These are phyloP conservation scores for Nothura maculosa DNA, from an alignment of 2,797 vertebrate species.

Conservation along the genomic window DNA sequence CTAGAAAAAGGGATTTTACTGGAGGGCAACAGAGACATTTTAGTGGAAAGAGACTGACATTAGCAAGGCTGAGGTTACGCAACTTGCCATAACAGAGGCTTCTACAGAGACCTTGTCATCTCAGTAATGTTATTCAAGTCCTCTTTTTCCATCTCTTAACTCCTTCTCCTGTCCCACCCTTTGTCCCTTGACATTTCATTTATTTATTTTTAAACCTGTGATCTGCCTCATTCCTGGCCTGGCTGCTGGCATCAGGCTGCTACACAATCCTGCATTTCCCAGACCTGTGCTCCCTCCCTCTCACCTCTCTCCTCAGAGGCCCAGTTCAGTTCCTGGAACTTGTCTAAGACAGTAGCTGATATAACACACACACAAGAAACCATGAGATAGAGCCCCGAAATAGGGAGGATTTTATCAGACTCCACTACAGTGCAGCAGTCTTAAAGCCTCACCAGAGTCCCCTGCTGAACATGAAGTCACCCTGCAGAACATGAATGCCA, in stretches of 20 bases:
- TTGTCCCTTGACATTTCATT: not conserved
- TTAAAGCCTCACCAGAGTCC: not conserved
- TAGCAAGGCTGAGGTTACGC: not conserved
- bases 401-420: not conserved
- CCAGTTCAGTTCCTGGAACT: not conserved
- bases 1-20: not conserved
- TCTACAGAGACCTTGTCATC: not conserved
- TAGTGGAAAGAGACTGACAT: not conserved
- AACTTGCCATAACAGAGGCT: rapidly evolving
- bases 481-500: rapidly evolving
- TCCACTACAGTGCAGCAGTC: not conserved
- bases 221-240: rapidly evolving
- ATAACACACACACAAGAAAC: not conserved
- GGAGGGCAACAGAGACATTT: not conserved
- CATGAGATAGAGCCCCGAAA: too few species aligned
- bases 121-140: not conserved
- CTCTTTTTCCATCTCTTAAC: not conserved
- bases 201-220: not conserved
- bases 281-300: not conserved
- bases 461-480: not conserved
- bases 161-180: not conserved
- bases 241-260: rapidly evolving
- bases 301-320: not conserved
- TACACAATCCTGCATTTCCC: not conserved
- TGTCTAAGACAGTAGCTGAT: not conserved